Evolutionary conservation across 92 coral and sea anemone genomes (phyloP).

Genomic region (Plumapathes pennacea): DNA sequence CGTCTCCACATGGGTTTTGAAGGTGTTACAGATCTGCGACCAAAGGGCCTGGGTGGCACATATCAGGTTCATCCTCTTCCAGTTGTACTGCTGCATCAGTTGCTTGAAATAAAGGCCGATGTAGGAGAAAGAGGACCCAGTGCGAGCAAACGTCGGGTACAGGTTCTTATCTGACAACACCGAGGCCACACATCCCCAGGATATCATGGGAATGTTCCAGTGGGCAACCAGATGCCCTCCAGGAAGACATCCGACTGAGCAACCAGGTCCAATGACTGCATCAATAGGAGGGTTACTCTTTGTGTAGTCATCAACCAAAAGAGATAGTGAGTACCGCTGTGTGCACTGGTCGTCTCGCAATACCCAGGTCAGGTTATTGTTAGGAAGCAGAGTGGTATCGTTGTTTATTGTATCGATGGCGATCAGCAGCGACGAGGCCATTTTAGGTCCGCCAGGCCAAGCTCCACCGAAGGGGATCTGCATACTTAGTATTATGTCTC

Average conservation of each 20-base stretch:
- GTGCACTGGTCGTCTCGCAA: conserved; percentile 46
- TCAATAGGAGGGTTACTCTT: conserved; percentile 52
- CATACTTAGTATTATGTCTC: conserved; percentile 53
- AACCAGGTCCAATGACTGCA: conserved; percentile 78
- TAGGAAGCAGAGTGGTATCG: conserved; percentile 40
- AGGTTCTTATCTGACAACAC: conserved; percentile 48
- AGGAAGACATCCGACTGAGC: conserved; percentile 64
- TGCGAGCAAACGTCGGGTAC: conserved; percentile 70
- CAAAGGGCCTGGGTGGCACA: conserved; percentile 49
- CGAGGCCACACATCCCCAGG: conserved; percentile 76
- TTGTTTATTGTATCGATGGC: conserved; percentile 60
- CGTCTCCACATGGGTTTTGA: conserved; percentile 45
- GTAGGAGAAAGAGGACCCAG: conserved; percentile 55
- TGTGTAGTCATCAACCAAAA: conserved; percentile 44
- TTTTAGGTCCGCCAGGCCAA: conserved; percentile 72
- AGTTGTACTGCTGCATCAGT: conserved; percentile 21
- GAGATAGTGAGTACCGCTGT: conserved; percentile 31
- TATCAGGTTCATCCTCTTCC: conserved; percentile 62
- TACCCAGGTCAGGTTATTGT: conserved; percentile 44
- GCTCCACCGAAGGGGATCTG: conserved; percentile 55
- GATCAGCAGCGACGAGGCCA: conserved; percentile 72
- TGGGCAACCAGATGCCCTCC: conserved; percentile 62
- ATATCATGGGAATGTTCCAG: conserved; percentile 69
- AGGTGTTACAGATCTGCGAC: conserved; percentile 24
- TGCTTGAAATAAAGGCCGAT: conserved; percentile 30